Conservation (phyloP, 2,797 vertebrate genomes). For the Tauraco hartlaubi region DNA sequence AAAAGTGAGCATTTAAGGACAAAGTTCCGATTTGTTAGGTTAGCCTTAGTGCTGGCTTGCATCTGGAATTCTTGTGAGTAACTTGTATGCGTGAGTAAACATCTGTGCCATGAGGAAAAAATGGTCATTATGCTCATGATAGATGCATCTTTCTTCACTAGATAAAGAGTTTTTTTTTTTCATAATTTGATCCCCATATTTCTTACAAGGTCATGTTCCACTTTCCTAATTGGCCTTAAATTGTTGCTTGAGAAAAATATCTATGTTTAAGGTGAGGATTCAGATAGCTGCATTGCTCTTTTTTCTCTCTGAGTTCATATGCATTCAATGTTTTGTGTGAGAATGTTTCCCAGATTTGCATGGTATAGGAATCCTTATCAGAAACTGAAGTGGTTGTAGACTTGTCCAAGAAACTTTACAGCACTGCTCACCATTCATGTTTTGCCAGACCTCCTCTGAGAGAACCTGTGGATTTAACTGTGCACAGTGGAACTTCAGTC, state of each 20-base stretch:
- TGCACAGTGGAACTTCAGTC: slow-evolving; percentile 65
- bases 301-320: slow-evolving; percentile 44
- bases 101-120: neutral
- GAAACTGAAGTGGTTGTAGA: slow-evolving; percentile 46
- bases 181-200: neutral
- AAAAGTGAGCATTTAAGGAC: neutral
- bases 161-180: neutral
- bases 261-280: slow-evolving; percentile 1
- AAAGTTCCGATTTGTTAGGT: slow-evolving; percentile 4
- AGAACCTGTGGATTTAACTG: slow-evolving; percentile 84
- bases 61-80: slow-evolving; percentile 29
- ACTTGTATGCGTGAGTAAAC: neutral
- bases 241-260: slow-evolving; percentile 3
- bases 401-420: slow-evolving; percentile 76
- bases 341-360: slow-evolving; percentile 40
- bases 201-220: slow-evolving; percentile 29
- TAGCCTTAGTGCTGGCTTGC: neutral
- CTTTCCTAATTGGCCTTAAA: slow-evolving; percentile 39
- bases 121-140: neutral
- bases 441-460: slow-evolving; percentile 77
- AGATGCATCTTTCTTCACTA: neutral
- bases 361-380: slow-evolving; percentile 39
- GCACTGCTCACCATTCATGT: slow-evolving; percentile 83
- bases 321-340: slow-evolving; percentile 51
- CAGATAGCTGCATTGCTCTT: neutral